Evolutionary conservation across 1,140 invertebrate genomes (phyloP), one percentile per base, ranked within the genome.

Genomic region (Bombus soroeensis): DNA sequence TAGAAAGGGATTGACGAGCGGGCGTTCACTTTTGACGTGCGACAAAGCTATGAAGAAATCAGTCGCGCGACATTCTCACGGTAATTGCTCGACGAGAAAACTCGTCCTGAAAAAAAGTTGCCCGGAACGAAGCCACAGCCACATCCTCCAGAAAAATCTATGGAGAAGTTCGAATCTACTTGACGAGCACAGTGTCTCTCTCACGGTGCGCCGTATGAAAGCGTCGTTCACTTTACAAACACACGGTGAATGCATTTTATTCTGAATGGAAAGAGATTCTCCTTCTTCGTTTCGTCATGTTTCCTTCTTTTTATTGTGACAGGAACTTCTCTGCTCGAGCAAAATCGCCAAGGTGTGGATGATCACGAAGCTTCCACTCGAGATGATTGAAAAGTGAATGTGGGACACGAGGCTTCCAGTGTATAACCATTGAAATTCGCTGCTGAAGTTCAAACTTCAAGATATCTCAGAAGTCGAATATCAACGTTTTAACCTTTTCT

Each of bases 231-330:
- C 81, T 83, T 53, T 18, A 68, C 73, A 77, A 77, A 83, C 74
- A 83, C 73, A 53, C 73, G 73, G 73, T 77, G 81, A 83, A 77
- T 76, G 81, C 73, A 77, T 77, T 64, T 83, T 68, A 68, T 76
- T 77, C 62, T 22, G 73, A 83, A 83, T 57, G 43, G 41, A 37
- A 68, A 66, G 72, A 76, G 57, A 68, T 34, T 47, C 32, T 59
- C 47, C 68, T 8, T 37, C 3, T 4, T 37, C 34, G 2, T 22
- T 34, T 34, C 32, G 15, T 68, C 28, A n/a, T n/a, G 28, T n/a
- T 62, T n/a, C 32, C 18, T 22, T 34, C 34, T 68, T 66, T 75
- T 76, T 47, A 66, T 37, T 59, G 59, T 28, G 81, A 64, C 72
- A 62, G 71, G 39, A 66, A 74, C 59, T 47, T 62, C 41, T 66